phyloP scores from a whole-genome alignment of 2,797 vertebrate species.

The Dipus sagitta region DNA sequence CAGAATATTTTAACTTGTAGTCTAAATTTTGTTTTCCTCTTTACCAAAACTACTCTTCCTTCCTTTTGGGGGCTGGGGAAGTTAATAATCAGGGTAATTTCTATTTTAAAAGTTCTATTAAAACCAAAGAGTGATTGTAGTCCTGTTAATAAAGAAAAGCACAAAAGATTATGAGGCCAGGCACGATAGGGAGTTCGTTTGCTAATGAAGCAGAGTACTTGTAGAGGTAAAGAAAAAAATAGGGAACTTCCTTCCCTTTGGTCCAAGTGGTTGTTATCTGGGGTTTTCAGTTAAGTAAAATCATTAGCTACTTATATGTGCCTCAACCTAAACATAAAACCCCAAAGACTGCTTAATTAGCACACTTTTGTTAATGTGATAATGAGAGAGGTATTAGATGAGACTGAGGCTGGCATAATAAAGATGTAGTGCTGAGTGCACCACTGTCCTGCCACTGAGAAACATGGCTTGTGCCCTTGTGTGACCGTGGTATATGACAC shows the following conservation, averaged over 20 bases:
- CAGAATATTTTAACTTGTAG: neutral
- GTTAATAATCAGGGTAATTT: conserved; percentile 50
- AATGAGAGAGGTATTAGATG: conserved; percentile 65
- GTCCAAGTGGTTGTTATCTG: conserved; percentile 28
- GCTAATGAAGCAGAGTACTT: conserved; percentile 14
- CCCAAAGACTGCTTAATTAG: conserved; percentile 31
- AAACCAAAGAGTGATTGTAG: neutral
- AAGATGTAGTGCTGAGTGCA: neutral
- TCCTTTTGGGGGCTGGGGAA: neutral
- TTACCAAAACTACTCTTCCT: neutral
- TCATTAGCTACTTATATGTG: conserved; percentile 43
- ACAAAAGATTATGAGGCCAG: neutral
- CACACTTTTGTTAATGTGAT: conserved; percentile 62
- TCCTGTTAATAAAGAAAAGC: conserved; percentile 2
- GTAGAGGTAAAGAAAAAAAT: neutral
- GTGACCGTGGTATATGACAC: no score
- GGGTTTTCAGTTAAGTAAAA: conserved; percentile 67
- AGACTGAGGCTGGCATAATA: conserved; percentile 18
- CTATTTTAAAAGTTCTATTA: conserved; percentile 22
- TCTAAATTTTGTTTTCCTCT: conserved; percentile 31
- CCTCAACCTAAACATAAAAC: conserved; percentile 50
- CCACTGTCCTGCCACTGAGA: no score
- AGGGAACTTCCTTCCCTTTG: neutral
- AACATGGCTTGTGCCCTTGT: no score
- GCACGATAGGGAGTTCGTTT: neutral